These are phyloP conservation scores for Oceanodroma leucorhoa DNA, from an alignment of 2,797 vertebrate genomes.

Conservation along the genomic window DNA sequence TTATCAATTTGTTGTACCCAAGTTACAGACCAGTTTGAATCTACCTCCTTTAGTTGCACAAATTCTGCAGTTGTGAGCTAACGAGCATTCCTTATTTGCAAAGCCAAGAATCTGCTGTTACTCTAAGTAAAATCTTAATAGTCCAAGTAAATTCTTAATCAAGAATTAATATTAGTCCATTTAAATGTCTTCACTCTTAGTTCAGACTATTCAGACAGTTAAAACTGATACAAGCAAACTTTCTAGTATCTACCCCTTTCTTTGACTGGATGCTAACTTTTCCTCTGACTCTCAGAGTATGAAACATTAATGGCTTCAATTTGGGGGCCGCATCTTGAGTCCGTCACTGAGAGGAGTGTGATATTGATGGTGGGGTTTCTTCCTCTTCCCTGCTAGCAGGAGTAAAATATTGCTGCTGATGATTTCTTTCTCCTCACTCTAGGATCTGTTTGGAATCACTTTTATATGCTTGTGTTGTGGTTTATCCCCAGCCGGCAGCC, in stretches of 20 bases:
- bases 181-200: background rate
- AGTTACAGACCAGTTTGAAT: background rate
- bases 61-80: background rate
- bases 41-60: background rate
- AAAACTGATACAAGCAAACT: background rate
- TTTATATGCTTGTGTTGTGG: too few species aligned
- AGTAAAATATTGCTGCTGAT: background rate
- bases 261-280: background rate
- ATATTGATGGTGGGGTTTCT: background rate
- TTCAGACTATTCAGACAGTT: background rate
- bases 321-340: background rate
- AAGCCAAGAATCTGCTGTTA: background rate
- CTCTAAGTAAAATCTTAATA: background rate
- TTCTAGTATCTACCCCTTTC: background rate
- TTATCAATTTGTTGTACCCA: background rate
- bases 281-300: background rate
- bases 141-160: background rate
- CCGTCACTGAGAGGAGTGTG: background rate
- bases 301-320: background rate
- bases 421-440: background rate
- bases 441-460: background rate
- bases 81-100: background rate
- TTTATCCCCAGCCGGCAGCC: too few species aligned
- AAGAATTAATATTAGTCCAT: background rate
- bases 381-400: background rate